Percentiles rank a stretch among this genome's conserved stretches.
These are phyloP conservation scores for Streptopelia turtur DNA, from an alignment of 2,797 vertebrate species.

Conservation along the genomic window DNA sequence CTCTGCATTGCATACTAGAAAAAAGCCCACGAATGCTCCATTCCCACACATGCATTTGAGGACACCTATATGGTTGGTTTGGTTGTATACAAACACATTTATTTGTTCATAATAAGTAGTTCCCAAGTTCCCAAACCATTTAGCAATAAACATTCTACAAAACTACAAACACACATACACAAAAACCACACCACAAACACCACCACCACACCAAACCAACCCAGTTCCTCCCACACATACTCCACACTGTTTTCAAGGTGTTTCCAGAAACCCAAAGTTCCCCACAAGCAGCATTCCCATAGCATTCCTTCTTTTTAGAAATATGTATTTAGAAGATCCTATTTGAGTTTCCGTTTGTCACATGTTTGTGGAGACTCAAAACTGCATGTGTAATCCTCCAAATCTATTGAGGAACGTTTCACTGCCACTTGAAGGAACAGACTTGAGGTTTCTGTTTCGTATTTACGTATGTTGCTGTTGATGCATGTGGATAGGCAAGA, in stretches of 20 bases:
- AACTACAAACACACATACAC: neutral
- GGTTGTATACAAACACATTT: neutral
- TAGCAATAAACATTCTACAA: neutral
- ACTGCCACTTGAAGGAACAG: neutral
- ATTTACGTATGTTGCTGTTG: neutral
- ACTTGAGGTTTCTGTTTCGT: neutral
- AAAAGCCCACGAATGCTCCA: rapidly evolving
- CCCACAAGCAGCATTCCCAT: neutral
- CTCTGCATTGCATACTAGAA: neutral
- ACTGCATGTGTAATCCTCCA: neutral
- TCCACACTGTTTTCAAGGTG: neutral
- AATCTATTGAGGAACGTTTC: neutral
- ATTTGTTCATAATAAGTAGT: neutral
- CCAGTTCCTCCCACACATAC: rapidly evolving
- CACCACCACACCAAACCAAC: neutral
- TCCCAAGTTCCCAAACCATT: neutral
- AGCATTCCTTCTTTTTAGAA: neutral
- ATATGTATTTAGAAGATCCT: neutral
- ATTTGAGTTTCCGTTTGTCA: neutral
- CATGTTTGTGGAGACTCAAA: neutral
- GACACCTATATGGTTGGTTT: neutral
- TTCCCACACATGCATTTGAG: rapidly evolving
- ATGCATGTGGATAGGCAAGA: neutral
- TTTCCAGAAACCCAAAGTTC: neutral
- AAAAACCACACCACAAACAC: no score